These are phyloP conservation scores for Candoia aspera DNA, from an alignment of 2,113 vertebrate species.

Conservation along the genomic window DNA sequence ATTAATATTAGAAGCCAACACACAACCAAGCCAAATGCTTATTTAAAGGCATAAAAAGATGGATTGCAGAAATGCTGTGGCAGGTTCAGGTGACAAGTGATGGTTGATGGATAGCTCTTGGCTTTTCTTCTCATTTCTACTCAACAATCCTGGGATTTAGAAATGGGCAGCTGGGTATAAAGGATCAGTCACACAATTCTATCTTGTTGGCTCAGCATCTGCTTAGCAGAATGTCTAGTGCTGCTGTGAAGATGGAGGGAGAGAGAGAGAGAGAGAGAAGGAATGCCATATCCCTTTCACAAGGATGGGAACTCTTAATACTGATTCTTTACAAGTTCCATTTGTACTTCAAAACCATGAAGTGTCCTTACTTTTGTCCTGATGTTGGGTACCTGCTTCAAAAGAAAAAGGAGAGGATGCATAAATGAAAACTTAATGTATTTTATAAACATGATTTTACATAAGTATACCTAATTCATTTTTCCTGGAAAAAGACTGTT, in stretches of 20 bases:
- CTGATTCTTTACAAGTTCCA: constrained; percentile 34
- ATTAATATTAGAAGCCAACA: constrained; percentile 56
- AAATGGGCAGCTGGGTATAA: constrained; percentile 61
- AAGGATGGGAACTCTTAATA: constrained; percentile 39
- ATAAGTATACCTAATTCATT: neutral
- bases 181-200: constrained; percentile 64
- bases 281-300: constrained; percentile 36
- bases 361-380: constrained; percentile 88
- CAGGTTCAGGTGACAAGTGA: constrained; percentile 76
- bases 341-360: constrained; percentile 86
- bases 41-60: constrained; percentile 66
- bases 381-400: constrained; percentile 84
- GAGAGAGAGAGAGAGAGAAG: constrained; percentile 14
- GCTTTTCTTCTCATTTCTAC: constrained; percentile 40
- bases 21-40: constrained; percentile 63
- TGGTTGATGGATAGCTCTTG: constrained; percentile 42
- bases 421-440: neutral
- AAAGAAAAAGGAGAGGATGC: constrained; percentile 6
- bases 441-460: neutral
- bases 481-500: neutral
- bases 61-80: constrained; percentile 65
- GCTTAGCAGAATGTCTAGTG: constrained; percentile 41
- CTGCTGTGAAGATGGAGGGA: constrained; percentile 36
- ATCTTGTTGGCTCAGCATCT: constrained; percentile 58
- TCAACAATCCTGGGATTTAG: constrained; percentile 55